Percentiles rank a stretch among this genome's conserved stretches.
phyloP scores from a whole-genome alignment of 1,140 invertebrate species.

The Penaeus vannamei region DNA sequence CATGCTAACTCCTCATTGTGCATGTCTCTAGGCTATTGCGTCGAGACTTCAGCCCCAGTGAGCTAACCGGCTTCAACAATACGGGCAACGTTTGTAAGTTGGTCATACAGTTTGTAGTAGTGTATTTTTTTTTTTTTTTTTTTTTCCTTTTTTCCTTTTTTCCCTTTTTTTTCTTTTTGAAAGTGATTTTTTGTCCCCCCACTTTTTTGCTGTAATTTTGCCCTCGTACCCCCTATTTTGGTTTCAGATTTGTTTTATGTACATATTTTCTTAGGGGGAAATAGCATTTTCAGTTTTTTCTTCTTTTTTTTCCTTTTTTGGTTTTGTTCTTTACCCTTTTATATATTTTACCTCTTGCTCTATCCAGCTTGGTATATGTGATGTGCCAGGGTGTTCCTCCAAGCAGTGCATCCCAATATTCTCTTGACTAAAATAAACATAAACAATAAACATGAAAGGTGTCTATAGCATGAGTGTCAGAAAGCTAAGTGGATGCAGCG shows the following conservation, averaged over 20 bases:
- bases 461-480: too few species aligned
- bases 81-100: conserved; percentile 86
- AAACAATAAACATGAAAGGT: too few species aligned
- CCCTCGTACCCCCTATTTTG: not conserved
- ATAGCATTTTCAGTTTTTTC: too few species aligned
- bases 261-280: too few species aligned
- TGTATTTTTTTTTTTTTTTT: not conserved
- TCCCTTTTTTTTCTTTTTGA: not conserved
- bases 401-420: too few species aligned
- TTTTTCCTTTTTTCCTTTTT: not conserved
- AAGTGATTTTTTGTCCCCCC: not conserved
- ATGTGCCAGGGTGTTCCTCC: not conserved
- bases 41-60: conserved; percentile 66
- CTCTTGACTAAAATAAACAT: too few species aligned
- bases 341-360: not conserved
- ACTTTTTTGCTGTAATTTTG: not conserved
- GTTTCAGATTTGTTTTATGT: not conserved
- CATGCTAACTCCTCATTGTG: conserved; percentile 61
- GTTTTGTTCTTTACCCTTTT: not conserved
- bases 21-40: conserved; percentile 64
- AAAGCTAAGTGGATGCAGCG: too few species aligned
- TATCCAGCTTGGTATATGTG: conserved; percentile 15
- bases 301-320: not conserved
- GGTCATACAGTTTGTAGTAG: conserved; percentile 12
- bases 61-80: conserved; percentile 88